Evolutionary conservation across 2,797 vertebrate species (phyloP).

Genomic region (Leuciscus waleckii): DNA sequence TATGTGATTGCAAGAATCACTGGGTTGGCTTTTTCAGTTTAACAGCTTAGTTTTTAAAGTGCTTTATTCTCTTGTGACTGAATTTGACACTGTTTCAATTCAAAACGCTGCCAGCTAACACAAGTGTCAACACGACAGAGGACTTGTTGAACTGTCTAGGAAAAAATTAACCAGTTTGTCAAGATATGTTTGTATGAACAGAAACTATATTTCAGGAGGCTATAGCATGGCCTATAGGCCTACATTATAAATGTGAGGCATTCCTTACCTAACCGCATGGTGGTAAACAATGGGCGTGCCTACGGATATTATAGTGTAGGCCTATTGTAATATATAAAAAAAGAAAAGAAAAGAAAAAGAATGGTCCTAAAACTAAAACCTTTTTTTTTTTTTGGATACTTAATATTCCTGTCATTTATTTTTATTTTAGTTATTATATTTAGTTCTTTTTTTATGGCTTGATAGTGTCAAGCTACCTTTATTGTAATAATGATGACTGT

Average conservation of each 20-base stretch:
- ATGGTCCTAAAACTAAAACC: not conserved
- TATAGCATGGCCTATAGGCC: not conserved
- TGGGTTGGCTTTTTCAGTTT: not conserved
- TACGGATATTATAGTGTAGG: not conserved
- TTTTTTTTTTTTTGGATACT: not conserved
- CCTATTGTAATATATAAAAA: too few relatives aligned
- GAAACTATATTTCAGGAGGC: not conserved
- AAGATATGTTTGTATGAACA: not conserved
- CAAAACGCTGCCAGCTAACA: not conserved
- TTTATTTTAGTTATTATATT: not conserved
- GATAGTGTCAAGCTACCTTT: not conserved
- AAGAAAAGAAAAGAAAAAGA: too few relatives aligned
- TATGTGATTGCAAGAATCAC: not conserved
- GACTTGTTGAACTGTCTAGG: not conserved
- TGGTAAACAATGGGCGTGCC: not conserved
- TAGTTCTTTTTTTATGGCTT: not conserved
- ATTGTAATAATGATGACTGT: not conserved
- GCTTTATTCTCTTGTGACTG: not conserved
- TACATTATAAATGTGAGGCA: not conserved
- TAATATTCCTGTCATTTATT: not conserved
- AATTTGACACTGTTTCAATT: not conserved
- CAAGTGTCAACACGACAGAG: slow-evolving; percentile 37
- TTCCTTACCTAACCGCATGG: not conserved
- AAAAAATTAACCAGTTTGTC: slow-evolving; percentile 41
- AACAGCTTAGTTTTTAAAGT: not conserved